These are phyloP conservation scores for Latrodectus hesperus DNA, from an alignment of 2,888 invertebrate genomes.

Conservation along the genomic window DNA sequence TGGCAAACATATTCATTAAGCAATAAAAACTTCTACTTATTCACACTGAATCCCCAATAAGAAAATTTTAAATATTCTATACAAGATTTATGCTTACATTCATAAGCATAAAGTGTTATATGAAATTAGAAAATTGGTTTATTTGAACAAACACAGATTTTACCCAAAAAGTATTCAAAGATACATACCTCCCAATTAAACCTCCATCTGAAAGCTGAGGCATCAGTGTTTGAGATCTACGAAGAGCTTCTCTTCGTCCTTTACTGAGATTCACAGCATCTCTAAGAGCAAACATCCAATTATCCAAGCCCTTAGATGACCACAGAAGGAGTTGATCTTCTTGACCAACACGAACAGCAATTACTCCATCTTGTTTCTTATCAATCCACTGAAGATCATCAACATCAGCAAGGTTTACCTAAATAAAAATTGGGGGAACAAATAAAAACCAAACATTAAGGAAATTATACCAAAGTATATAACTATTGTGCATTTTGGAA, in stretches of 20 bases:
- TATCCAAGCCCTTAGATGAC: slow-evolving; percentile 78
- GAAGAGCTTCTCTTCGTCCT: slow-evolving; percentile 79
- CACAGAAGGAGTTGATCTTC: slow-evolving; percentile 80
- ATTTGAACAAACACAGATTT: too few relatives aligned
- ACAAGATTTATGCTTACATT: too few relatives aligned
- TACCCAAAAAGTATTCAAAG: neutral
- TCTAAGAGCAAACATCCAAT: slow-evolving; percentile 73
- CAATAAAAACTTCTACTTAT: too few relatives aligned
- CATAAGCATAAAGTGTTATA: too few relatives aligned
- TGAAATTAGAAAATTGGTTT: too few relatives aligned
- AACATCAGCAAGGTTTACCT: slow-evolving; percentile 81
- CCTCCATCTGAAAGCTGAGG: slow-evolving; percentile 69
- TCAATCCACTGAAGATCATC: slow-evolving; percentile 82
- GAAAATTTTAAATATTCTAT: too few relatives aligned
- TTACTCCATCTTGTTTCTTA: slow-evolving; percentile 80
- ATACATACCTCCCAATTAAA: slow-evolving; percentile 60
- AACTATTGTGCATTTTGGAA: too few relatives aligned
- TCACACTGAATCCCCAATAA: too few relatives aligned
- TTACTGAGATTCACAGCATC: slow-evolving; percentile 81
- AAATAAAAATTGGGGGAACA: slow-evolving; percentile 27
- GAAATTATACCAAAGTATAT: too few relatives aligned
- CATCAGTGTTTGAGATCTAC: slow-evolving; percentile 75
- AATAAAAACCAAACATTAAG: too few relatives aligned
- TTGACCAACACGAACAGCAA: slow-evolving; percentile 79
- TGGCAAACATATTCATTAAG: neutral